A percentile compares a stretch with the other conserved stretches of the same genome.
These are phyloP conservation scores for Baryphthengus martii DNA, from an alignment of 2,113 vertebrate genomes.

Conservation along the genomic window DNA sequence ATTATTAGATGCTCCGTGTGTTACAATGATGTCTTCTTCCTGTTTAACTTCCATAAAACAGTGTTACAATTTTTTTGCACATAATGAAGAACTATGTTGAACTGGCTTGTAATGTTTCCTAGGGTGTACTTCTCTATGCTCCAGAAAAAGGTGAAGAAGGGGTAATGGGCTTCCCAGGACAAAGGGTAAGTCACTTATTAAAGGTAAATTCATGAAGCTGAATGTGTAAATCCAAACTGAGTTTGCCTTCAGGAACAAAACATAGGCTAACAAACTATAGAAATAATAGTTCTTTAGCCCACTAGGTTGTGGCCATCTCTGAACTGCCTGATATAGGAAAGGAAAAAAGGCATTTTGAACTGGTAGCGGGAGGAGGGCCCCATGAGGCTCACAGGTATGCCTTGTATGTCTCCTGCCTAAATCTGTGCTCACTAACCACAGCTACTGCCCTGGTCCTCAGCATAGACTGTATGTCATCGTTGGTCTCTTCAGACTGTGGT, in stretches of 20 bases:
- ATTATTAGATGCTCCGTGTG: background rate
- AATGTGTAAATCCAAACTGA: background rate
- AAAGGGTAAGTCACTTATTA: conserved; percentile 72
- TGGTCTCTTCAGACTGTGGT: background rate
- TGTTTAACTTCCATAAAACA: background rate
- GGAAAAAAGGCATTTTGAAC: background rate
- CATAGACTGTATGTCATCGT: background rate
- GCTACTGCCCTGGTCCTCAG: background rate
- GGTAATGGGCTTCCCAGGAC: conserved; percentile 81
- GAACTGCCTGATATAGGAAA: background rate
- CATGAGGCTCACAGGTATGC: accelerated
- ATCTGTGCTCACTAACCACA: background rate
- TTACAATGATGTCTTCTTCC: conserved; percentile 16
- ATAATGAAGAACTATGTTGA: background rate
- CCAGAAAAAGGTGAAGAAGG: conserved; percentile 85
- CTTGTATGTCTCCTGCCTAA: background rate
- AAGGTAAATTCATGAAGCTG: background rate
- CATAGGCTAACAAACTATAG: background rate
- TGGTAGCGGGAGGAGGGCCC: background rate
- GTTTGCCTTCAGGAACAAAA: background rate
- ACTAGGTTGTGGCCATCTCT: background rate
- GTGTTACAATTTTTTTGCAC: background rate
- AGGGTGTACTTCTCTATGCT: conserved; percentile 56
- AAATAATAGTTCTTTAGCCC: background rate
- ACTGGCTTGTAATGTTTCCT: background rate